Evolutionary conservation across 2,888 invertebrate genomes (phyloP).

Genomic region (Perithous albicinctus): DNA sequence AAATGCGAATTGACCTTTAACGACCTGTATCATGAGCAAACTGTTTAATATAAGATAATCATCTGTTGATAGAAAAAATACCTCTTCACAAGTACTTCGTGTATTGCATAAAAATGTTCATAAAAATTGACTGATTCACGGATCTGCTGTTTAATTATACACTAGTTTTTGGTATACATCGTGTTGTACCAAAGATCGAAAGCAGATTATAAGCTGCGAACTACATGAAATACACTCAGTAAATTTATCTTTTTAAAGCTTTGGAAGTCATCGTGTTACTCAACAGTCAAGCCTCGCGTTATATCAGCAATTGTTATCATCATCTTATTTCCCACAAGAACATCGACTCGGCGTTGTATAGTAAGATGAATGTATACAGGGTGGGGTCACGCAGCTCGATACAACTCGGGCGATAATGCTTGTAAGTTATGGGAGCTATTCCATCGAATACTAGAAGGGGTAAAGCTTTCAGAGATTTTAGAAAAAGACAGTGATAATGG

Average conservation of each 20-base stretch:
- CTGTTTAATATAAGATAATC: not conserved
- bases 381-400: conserved; percentile 7
- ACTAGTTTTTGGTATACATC: not conserved
- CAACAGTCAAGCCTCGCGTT: not conserved
- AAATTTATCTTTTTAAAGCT: not conserved
- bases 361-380: not conserved
- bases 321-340: not conserved
- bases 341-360: not conserved
- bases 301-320: not conserved
- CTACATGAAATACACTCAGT: not conserved
- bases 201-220: not conserved
- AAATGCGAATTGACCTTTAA: not conserved
- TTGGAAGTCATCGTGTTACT: not conserved
- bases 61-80: not conserved
- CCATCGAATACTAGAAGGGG: not conserved
- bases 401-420: not conserved
- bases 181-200: not conserved
- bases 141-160: not conserved
- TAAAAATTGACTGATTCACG: not conserved
- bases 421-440: not conserved
- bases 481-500: not conserved
- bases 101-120: not conserved
- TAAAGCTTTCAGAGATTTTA: not conserved
- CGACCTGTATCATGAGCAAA: not conserved
- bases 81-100: not conserved